Conservation (phyloP, 35 echinoderm and acorn worm genomes). For the Holothuria glaberrima region DNA sequence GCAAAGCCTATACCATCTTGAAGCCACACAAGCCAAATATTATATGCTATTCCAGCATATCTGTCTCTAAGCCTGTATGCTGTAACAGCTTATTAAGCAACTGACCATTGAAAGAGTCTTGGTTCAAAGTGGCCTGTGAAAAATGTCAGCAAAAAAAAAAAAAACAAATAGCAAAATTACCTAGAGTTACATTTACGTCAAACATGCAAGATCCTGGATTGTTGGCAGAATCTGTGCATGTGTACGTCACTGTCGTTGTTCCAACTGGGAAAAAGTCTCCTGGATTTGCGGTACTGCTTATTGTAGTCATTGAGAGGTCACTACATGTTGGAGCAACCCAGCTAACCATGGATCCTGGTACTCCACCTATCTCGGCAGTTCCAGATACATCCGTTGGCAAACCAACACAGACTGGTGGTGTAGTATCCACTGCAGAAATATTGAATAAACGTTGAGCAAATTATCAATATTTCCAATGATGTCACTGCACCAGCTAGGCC, state of each 20-base stretch:
- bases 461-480: no score
- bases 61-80: no score
- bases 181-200: slow-evolving; percentile 33
- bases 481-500: no score
- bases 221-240: slow-evolving; percentile 46
- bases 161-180: slow-evolving; percentile 40
- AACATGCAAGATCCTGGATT: slow-evolving; percentile 52
- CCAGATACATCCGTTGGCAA: not conserved
- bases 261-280: slow-evolving; percentile 65
- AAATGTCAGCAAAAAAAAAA: no score
- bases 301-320: slow-evolving; percentile 48
- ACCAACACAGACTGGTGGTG: slow-evolving; percentile 27
- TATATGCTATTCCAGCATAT: no score
- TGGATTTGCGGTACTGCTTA: slow-evolving; percentile 11
- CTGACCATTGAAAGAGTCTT: no score
- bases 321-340: slow-evolving; percentile 59
- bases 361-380: slow-evolving; percentile 33
- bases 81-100: no score
- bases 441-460: not conserved
- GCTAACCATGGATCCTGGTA: slow-evolving; percentile 45
- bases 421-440: slow-evolving; percentile 24
- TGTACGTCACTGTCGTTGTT: slow-evolving; percentile 55
- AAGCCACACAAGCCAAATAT: no score
- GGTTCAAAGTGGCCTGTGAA: no score
- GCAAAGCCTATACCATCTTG: no score